Evolutionary conservation across 37 sponge, comb jelly and placozoan genomes (phyloP), one percentile per base, ranked within the genome.

Genomic region (Diacarnus erythraeanus): DNA sequence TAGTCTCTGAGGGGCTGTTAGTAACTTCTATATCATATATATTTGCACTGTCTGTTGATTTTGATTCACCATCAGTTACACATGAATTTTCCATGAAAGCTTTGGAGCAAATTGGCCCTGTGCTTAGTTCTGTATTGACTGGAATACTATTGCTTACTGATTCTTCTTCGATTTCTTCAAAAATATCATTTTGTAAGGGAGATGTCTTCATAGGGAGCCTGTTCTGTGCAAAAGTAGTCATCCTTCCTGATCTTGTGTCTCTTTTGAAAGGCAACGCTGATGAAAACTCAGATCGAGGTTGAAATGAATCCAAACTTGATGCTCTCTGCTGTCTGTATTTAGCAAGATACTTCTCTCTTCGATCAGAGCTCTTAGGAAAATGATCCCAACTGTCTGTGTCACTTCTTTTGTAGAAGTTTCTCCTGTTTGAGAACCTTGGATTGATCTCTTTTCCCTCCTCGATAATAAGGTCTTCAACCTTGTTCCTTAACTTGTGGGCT

Each of bases 401-500:
- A 22, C 40, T 41, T 4, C 40, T 22, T 27, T 42, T 47, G 10
- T 47, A 12, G 51, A 47, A 47, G 12, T 6, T 15, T 47, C 10
- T 6, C 21, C 64, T 61, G 21, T 12, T 25, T 20, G 25, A 5
- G 18, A 80, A 80, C 21, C 74, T 25, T 70, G 73, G 73, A 30
- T 81, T 81, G 22, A 73, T 8, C 40, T 59, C 29, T 72, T n/a
- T 59, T 40, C 47, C 73, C 40, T 17, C 44, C 5, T 56, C 10
- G 0, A 81, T 42, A 27, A 25, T 57, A 2, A 81, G 74, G 15
- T 81, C 74, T 12, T 73, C 44, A 25, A 81, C 38, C 0, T 80
- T 43, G 64, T 61, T 72, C 9, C 21, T 72, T 27, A 64, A 47
- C 59, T 41, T 81, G 65, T 70, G 71, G 25, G 71, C 74, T 42